Percentiles rank a stretch among this genome's conserved stretches.
phyloP scores from a whole-genome alignment of 2,888 invertebrate genomes.

The Thecophora atra region DNA sequence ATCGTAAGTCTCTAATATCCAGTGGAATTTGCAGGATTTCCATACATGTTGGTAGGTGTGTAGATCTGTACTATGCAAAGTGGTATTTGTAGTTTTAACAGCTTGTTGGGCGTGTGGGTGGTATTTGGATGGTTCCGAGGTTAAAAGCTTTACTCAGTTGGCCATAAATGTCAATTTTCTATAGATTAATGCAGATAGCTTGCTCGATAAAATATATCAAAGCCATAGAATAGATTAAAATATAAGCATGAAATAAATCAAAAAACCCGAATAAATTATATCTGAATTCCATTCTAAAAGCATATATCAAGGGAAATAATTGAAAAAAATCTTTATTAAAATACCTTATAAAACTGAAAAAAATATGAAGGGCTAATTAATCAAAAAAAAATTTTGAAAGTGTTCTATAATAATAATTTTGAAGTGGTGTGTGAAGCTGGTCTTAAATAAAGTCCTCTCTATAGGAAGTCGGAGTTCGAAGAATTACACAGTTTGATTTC shows the following conservation, averaged over 20 bases:
- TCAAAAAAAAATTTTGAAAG: no score
- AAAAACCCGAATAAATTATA: background rate
- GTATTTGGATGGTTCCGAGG: background rate
- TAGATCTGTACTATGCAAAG: background rate
- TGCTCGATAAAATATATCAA: background rate
- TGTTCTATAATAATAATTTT: no score
- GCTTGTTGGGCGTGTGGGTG: background rate
- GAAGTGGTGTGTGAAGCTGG: no score
- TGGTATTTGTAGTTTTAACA: background rate
- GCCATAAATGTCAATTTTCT: conserved; percentile 30
- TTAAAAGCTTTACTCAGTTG: background rate
- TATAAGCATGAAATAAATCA: background rate
- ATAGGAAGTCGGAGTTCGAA: background rate
- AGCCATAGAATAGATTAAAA: background rate
- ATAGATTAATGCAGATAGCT: background rate
- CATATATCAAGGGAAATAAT: no score
- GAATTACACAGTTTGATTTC: conserved; percentile 13
- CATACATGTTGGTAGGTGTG: background rate
- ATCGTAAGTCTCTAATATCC: conserved; percentile 18
- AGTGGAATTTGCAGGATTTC: conserved; percentile 20
- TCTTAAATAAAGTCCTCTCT: background rate
- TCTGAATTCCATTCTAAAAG: no score
- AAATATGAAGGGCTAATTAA: no score
- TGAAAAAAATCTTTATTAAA: no score
- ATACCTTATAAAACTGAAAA: no score